Evolutionary conservation across 2,797 vertebrate genomes (phyloP), one percentile per base, ranked within the genome.

Genomic region (Gobio occitaniae): DNA sequence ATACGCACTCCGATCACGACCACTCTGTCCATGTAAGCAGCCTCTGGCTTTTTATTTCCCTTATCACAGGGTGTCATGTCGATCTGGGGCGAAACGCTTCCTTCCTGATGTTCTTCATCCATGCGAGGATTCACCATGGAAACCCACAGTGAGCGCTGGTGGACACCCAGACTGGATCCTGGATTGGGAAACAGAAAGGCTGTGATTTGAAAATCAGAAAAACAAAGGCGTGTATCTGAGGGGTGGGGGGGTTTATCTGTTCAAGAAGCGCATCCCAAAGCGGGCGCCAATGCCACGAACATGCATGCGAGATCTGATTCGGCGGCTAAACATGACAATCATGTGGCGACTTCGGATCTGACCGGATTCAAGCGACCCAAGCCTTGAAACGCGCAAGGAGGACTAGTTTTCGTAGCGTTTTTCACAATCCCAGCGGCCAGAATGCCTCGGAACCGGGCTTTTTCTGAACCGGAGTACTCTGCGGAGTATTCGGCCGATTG

Each of bases 401-500:
- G 54, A 13, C 11, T 74, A 29, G 47, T 77, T 84, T 66, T 65
- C 8, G 32, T 36, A 56, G 65, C 11, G 47, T 21, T 3, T 78
- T 36, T 36, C 32, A 78, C 32, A 61, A 59, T 16, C 74, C 16
- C 16, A 44, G 21, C 59, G 2, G 17, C 70, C 82, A 54, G 48
- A 86, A 99, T 99, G 98, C 96, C 96, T n/a, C 92, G 96, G 82
- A 97, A 95, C 91, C 93, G 96, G 87, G 93, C 96, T 50, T 97
- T 98, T 88, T 96, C 97, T 0, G 98, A 99, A 91, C 97, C 97
- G 0, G 98, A 99, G 92, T 97, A 96, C 93, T 99, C 98, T 0
- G 97, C 96, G 0, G 98, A 99, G 80, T 97, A 96, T 44, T 98
- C 98, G 0, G 97, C 97, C 0, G 98, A 99, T 88, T 98, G 97